Conservation (phyloP, 2,797 vertebrate species). For the Cirrhinus mrigala region DNA sequence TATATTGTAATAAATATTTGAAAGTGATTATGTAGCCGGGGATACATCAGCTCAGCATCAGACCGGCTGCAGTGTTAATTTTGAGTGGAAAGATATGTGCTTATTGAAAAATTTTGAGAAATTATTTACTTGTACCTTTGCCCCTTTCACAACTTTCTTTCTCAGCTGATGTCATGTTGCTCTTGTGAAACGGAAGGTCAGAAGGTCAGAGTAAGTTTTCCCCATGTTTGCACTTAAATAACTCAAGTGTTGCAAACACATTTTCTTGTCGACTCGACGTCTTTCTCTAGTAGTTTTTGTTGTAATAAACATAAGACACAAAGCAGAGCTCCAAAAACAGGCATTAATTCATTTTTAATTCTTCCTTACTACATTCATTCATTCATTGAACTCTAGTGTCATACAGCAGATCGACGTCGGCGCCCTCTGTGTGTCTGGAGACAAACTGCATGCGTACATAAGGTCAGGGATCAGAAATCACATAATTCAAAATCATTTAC, state of each 20-base stretch:
- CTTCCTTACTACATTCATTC: slow-evolving; percentile 78
- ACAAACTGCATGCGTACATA: slow-evolving; percentile 55
- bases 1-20: no score
- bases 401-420: slow-evolving; percentile 58
- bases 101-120: no score
- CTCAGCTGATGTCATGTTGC: no score
- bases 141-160: no score
- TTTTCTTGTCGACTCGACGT: background rate
- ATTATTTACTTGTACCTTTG: no score
- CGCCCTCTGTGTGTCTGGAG: slow-evolving; percentile 71
- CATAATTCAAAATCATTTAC: background rate
- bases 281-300: background rate
- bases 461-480: slow-evolving; percentile 7
- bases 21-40: no score
- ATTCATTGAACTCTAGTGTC: slow-evolving; percentile 70
- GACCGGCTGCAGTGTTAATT: no score
- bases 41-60: no score
- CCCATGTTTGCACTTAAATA: background rate
- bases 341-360: slow-evolving; percentile 73
- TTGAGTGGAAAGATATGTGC: no score
- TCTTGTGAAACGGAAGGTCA: no score
- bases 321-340: slow-evolving; percentile 66
- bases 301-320: slow-evolving; percentile 15
- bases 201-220: no score
- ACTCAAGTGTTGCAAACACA: background rate